Evolutionary conservation across 2,797 vertebrate genomes (phyloP), one percentile per base, ranked within the genome.

Genomic region (Labroides dimidiatus): DNA sequence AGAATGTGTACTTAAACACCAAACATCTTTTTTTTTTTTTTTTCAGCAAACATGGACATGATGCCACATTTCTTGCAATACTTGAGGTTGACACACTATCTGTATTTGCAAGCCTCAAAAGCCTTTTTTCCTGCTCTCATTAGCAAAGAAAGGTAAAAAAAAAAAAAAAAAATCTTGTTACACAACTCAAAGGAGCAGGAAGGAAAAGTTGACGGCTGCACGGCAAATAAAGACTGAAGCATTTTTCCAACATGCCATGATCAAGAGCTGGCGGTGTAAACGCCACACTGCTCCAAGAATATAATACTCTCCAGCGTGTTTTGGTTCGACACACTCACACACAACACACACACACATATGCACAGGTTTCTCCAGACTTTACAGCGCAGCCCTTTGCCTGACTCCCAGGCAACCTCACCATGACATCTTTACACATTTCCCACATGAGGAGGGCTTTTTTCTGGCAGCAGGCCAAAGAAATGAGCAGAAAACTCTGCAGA

Each of bases 381-480:
- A 75, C 66, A 66, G 67, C 17, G 42, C 61, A 77, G 66, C 59
- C 75, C 30, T 36, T 60, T 78, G 77, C 67, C 79, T 80, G 87
- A 84, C 82, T 90, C 74, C 63, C 59, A 64, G 75, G 74, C 86
- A 82, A 86, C 84, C 72, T 81, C 80, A 81, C 81, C 72, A 80
- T 91, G 82, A 87, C 83, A 84, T 84, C 89, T 78, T 88, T 81
- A 84, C 87, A 87, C 76, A 70, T 84, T 91, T 89, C 82, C 73
- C 85, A 77, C 52, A 84, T 27, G 74, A 69, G 52, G 61, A 48
- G 78, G 69, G 78, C 70, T 73, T 78, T 33, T 79, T 59, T 85
- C 70, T 89, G 90, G 89, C 84, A 48, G 54, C 0, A 7, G 19
- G 75, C 86, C 91, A 87, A 57, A 27, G 13, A 24, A 17, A 57